These are phyloP conservation scores for Poeciliopsis presidionis DNA, from an alignment of 2,797 vertebrate species.

Conservation along the genomic window DNA sequence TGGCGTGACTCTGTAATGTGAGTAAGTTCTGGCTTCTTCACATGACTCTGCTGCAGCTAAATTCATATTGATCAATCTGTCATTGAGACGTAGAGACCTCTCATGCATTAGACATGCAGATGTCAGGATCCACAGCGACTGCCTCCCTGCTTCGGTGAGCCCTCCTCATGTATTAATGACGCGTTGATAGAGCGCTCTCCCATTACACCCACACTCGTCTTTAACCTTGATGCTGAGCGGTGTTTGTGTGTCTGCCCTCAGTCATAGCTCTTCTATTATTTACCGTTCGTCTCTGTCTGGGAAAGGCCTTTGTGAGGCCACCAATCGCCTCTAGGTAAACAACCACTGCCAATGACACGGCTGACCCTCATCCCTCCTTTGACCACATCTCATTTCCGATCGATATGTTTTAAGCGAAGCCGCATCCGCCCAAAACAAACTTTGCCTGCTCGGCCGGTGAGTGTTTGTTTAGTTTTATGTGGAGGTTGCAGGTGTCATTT, in stretches of 20 bases:
- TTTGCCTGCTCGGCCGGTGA: constrained; percentile 35
- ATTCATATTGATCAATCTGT: constrained; percentile 55
- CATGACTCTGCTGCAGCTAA: constrained; percentile 30
- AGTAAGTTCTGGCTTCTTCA: constrained; percentile 57
- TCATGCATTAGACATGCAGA: constrained; percentile 55
- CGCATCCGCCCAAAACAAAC: constrained; percentile 56
- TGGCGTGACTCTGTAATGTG: constrained; percentile 50
- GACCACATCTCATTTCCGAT: constrained; percentile 71
- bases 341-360: constrained; percentile 66
- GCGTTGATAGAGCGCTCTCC: constrained; percentile 60
- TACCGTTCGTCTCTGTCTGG: constrained; percentile 66
- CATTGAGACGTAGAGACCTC: constrained; percentile 33
- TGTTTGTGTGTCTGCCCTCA: constrained; percentile 68
- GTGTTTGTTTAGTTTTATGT: constrained; percentile 58
- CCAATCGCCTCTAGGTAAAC: constrained; percentile 74
- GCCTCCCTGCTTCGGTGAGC: constrained; percentile 19
- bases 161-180: constrained; percentile 59
- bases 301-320: constrained; percentile 48
- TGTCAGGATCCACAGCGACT: constrained; percentile 32
- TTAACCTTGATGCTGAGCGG: constrained; percentile 71
- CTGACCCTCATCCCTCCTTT: constrained; percentile 66
- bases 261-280: constrained; percentile 76
- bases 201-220: constrained; percentile 60
- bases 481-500: constrained; percentile 47
- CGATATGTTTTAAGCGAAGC: constrained; percentile 66